Base-by-base conservation (phyloP, 2,113 vertebrate species). In the Polyodon spathula region DNA sequence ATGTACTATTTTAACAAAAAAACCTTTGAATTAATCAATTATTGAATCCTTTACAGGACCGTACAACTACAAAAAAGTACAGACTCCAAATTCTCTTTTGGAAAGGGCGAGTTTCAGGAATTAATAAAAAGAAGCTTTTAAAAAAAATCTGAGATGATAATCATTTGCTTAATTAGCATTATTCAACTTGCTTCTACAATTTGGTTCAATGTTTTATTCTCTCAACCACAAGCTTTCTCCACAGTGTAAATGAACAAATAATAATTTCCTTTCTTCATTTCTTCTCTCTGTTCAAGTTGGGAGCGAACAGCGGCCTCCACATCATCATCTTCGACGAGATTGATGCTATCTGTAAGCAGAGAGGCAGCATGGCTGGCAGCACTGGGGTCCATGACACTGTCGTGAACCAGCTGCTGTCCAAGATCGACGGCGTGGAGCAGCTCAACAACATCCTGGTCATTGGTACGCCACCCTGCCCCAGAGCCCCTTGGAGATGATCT, bases 271-370 rank as follows among this genome's bases (percentile, higher is more conserved):
- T 8, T 14, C 48, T 54, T 3, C 57, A n/a, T 68, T 42, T 46
- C 38, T 68, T 38, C 57, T 15, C 3, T 52, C 8, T 37, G 62
- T 56, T 11, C 1, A 59, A 97, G 95, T 89, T 97, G 1, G 95
- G 93, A 5, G 90, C 91, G 14, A 98, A 98, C 83, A 98, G 95
- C 6, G 93, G 95, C 8, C 85, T 98, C 16, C 95, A 98, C 69
- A 98, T 98, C 81, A 94, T 98, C 72, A 98, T 98, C 72, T 94
- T 98, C 41, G 95, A 98, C 63, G 95, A 98, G 82, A 97, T 98
- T 0, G 95, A 97, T 41, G 95, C 95, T 8, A 98, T 98, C 81
- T 98, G 95, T 72, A 98, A 98, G 77, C 95, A 98, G 81, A 87
- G 95, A 42, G 95, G 94, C 56, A 97, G 93, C 81, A 97, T 98